phyloP scores from a whole-genome alignment of 2,797 vertebrate genomes.

The Podargus strigoides region DNA sequence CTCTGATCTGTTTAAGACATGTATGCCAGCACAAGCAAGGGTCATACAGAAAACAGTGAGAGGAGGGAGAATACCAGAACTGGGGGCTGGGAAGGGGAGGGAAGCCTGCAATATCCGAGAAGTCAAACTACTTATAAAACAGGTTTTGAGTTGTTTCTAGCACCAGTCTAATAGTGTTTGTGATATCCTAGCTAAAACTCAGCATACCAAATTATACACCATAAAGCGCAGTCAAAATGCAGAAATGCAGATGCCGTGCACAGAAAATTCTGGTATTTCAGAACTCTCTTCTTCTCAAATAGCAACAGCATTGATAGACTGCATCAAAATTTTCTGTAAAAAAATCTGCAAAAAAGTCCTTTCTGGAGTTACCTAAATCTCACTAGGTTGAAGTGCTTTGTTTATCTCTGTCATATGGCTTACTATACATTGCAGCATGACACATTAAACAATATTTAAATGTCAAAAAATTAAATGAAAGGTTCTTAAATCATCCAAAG shows the following conservation, averaged over 20 bases:
- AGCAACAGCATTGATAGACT: not conserved
- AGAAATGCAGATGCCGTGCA: not conserved
- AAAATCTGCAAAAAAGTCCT: not conserved
- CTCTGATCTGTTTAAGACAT: not conserved
- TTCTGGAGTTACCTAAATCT: not conserved
- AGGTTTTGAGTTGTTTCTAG: not conserved
- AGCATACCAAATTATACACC: not conserved
- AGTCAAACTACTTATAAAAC: not conserved
- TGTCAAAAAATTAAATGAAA: not conserved
- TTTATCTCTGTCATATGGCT: not conserved
- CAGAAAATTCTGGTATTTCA: not conserved
- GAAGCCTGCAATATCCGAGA: not conserved
- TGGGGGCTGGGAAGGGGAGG: not conserved
- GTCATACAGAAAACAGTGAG: not conserved
- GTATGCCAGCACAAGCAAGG: not conserved
- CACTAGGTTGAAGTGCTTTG: not conserved
- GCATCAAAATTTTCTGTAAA: not conserved
- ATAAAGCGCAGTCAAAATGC: not conserved
- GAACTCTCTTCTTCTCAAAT: not conserved
- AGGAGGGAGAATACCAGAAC: not conserved
- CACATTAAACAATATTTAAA: not conserved
- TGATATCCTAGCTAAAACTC: not conserved
- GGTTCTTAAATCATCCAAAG: not conserved
- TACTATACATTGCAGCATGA: not conserved
- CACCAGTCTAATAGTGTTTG: not conserved